Evolutionary conservation across 2,113 vertebrate species (phyloP).

Genomic region (Cromileptes altivelis): DNA sequence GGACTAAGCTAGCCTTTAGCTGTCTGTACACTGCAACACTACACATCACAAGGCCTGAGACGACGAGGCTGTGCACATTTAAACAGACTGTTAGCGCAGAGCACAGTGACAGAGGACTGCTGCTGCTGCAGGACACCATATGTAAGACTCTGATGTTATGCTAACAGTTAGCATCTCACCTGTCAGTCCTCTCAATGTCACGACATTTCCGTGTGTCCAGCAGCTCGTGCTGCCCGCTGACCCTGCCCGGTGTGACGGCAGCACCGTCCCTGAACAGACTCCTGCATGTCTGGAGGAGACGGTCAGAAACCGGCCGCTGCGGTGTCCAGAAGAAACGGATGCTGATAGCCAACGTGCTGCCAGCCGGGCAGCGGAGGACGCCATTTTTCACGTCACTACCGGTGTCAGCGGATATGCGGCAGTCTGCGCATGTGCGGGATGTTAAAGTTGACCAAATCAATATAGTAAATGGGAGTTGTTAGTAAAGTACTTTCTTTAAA

Average conservation of each 20-base stretch:
- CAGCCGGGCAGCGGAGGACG: conserved; percentile 57
- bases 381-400: conserved; percentile 74
- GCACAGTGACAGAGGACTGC: not conserved
- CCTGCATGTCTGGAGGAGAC: conserved; percentile 11
- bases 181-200: conserved; percentile 79
- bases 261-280: not conserved
- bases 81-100: not conserved
- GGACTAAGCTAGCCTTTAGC: not conserved
- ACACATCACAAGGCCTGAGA: not conserved
- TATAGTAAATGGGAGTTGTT: too few species aligned
- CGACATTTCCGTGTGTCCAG: conserved; percentile 37
- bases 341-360: conserved; percentile 53
- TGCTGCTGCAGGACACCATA: not conserved
- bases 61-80: not conserved
- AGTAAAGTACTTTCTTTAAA: too few species aligned
- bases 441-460: not conserved
- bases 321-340: conserved; percentile 10
- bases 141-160: not conserved
- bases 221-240: conserved; percentile 11
- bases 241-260: conserved; percentile 9
- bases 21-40: rapidly evolving
- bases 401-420: not conserved
- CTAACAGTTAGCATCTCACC: conserved; percentile 61
- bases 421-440: conserved; percentile 64
- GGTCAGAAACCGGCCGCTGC: not conserved